Evolutionary conservation across 2,888 invertebrate species (phyloP).

Genomic region (Punctoribates punctum): DNA sequence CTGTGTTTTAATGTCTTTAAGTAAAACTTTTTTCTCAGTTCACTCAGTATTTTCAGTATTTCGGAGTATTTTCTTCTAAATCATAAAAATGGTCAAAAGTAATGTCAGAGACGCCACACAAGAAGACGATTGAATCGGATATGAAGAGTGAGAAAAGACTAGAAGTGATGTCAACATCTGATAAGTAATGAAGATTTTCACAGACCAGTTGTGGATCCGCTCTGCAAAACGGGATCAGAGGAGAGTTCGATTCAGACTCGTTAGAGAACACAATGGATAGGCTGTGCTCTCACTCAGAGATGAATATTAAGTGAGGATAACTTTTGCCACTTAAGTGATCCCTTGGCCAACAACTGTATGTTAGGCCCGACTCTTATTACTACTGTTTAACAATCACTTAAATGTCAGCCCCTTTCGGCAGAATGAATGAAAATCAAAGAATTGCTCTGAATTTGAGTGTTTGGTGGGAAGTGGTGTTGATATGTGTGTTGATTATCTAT

Average conservation of each 20-base stretch:
- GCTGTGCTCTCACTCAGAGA: too few relatives aligned
- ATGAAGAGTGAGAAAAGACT: slow-evolving; percentile 16
- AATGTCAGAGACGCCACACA: slow-evolving; percentile 29
- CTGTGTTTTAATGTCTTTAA: not conserved
- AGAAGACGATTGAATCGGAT: not conserved
- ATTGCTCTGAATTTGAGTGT: not conserved
- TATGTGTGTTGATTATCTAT: slow-evolving; percentile 18
- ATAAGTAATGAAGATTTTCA: not conserved
- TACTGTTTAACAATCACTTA: slow-evolving; percentile 21
- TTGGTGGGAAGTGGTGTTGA: not conserved
- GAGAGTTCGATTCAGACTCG: not conserved
- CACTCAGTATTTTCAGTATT: not conserved
- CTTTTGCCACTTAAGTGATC: too few relatives aligned
- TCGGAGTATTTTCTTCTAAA: too few relatives aligned
- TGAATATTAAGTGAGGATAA: too few relatives aligned
- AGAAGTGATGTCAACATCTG: slow-evolving; percentile 1
- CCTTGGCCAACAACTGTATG: not conserved
- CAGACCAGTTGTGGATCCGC: not conserved
- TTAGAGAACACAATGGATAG: not conserved
- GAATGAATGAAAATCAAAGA: slow-evolving; percentile 1
- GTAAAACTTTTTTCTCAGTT: not conserved
- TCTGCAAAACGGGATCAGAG: not conserved
- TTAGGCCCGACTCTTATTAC: not conserved
- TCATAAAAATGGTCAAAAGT: not conserved
- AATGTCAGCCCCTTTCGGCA: not conserved